A percentile compares a stretch with the other conserved stretches of the same genome.
phyloP scores from a whole-genome alignment of 2,797 vertebrate species.

The Rhabdophis nuchalis region DNA sequence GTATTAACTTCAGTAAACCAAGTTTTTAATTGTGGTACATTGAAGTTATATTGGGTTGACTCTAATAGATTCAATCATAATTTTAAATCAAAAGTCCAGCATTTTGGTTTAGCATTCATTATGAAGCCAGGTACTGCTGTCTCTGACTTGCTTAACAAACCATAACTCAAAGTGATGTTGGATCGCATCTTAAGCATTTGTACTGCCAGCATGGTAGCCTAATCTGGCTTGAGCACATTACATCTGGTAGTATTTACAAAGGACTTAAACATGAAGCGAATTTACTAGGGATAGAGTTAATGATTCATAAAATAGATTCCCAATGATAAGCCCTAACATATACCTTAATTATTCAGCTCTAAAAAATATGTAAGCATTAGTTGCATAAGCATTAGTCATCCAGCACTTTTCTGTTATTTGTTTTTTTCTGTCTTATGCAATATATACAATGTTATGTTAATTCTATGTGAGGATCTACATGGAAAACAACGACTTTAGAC shows the following conservation, averaged over 20 bases:
- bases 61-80: neutral
- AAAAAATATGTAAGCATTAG: neutral
- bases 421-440: neutral
- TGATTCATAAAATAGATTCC: neutral
- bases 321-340: neutral
- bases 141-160: neutral
- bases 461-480: neutral
- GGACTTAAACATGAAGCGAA: neutral
- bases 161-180: neutral
- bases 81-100: neutral
- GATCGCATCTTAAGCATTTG: neutral
- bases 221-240: neutral
- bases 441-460: neutral
- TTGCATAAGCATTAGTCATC: neutral
- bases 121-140: neutral
- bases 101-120: neutral
- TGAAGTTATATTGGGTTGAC: neutral
- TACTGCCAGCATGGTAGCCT: neutral
- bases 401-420: neutral
- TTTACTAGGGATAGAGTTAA: neutral
- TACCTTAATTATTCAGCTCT: neutral
- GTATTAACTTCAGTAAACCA: neutral
- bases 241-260: neutral
- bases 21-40: neutral
- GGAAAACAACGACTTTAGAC: neutral